Evolutionary conservation across 2,797 vertebrate species (phyloP).

Genomic region (Acanthopagrus latus): DNA sequence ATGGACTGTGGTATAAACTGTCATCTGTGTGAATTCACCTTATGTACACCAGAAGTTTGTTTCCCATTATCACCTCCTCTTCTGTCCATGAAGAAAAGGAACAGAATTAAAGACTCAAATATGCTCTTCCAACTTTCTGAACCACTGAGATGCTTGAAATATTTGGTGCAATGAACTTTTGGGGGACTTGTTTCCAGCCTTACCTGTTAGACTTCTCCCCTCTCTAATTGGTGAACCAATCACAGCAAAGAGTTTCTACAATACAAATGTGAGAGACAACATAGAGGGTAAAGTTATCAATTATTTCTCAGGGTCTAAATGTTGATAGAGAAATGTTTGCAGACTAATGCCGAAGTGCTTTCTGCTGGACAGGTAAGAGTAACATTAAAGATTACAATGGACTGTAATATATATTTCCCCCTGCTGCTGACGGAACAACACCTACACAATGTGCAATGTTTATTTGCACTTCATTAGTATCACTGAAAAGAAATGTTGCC

Average conservation of each 20-base stretch:
- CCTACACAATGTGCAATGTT: too few species aligned
- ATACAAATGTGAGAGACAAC: conserved; percentile 29
- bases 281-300: neutral
- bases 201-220: conserved; percentile 93
- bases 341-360: too few species aligned
- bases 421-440: too few species aligned
- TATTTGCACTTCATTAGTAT: too few species aligned
- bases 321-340: too few species aligned
- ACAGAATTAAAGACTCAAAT: neutral
- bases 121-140: neutral
- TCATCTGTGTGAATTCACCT: conserved; percentile 84
- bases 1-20: neutral
- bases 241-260: conserved; percentile 95
- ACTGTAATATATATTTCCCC: too few species aligned
- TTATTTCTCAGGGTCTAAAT: neutral
- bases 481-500: too few species aligned
- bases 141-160: neutral
- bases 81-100: conserved; percentile 80
- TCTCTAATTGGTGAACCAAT: conserved; percentile 91
- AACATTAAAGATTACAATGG: too few species aligned
- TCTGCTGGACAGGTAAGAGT: too few species aligned
- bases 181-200: neutral
- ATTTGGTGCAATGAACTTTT: neutral
- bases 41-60: conserved; percentile 98
- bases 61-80: conserved; percentile 97